phyloP scores from a whole-genome alignment of 37 sponge, comb jelly and placozoan genomes.

The Halichondria panicea region DNA sequence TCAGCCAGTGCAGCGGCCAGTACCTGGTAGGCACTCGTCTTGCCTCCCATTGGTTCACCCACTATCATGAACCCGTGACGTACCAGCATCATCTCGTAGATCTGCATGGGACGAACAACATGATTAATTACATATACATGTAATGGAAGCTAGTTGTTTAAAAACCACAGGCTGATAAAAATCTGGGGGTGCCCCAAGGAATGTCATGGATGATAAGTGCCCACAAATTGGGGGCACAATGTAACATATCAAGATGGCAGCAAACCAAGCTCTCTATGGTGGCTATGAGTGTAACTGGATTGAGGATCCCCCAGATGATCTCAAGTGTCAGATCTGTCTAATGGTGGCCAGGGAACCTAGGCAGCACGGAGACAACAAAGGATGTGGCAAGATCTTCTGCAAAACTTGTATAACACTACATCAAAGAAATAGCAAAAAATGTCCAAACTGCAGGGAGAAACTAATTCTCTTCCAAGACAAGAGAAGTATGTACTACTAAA shows the following conservation, averaged over 20 bases:
- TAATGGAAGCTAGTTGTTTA: background rate
- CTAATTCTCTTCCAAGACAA: conserved; percentile 4
- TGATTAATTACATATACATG: background rate
- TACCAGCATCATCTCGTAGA: conserved; percentile 99
- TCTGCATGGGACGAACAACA: conserved; percentile 31
- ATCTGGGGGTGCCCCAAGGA: too few species aligned
- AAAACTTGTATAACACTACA: conserved; percentile 1
- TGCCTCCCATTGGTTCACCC: conserved; percentile 96
- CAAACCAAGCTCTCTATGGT: too few species aligned
- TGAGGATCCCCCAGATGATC: conserved; percentile 19
- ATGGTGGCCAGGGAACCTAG: background rate
- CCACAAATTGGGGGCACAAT: too few species aligned
- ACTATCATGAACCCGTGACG: conserved; percentile 99
- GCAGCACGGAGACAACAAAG: background rate
- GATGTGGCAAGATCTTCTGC: conserved; percentile 48
- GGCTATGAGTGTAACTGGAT: conserved; percentile 25
- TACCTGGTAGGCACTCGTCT: conserved; percentile 91
- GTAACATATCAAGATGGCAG: too few species aligned
- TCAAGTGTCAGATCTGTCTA: conserved; percentile 20
- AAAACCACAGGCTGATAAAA: background rate
- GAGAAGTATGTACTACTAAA: conserved; percentile 1
- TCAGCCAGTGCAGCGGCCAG: conserved; percentile 91
- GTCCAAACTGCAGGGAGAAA: conserved; percentile 34
- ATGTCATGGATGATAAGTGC: too few species aligned
- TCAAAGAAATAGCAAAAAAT: background rate